Evolutionary conservation across 2,797 vertebrate genomes (phyloP).

Genomic region (Sarcophilus harrisii): DNA sequence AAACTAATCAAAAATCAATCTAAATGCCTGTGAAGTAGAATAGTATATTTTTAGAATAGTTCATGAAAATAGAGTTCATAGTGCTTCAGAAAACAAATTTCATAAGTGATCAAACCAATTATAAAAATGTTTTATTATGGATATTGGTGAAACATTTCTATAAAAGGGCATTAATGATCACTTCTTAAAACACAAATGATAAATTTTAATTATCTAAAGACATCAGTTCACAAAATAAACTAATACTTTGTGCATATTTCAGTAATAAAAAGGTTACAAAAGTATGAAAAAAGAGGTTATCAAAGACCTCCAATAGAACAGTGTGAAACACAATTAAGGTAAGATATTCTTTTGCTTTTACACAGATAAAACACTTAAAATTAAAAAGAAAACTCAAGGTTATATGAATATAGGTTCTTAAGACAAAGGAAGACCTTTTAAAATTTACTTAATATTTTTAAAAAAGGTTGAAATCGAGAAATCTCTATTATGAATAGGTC

Average conservation of each 20-base stretch:
- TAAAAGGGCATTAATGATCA: slow-evolving; percentile 13
- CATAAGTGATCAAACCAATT: neutral
- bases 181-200: slow-evolving; percentile 32
- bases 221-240: slow-evolving; percentile 17
- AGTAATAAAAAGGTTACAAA: slow-evolving; percentile 27
- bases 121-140: slow-evolving; percentile 41
- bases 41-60: slow-evolving; percentile 46
- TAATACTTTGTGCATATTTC: slow-evolving; percentile 44
- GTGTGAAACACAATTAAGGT: neutral
- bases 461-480: slow-evolving; percentile 55
- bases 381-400: neutral
- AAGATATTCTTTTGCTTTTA: neutral
- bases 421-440: slow-evolving; percentile 11
- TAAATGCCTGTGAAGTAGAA: slow-evolving; percentile 31
- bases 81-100: slow-evolving; percentile 18
- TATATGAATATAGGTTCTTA: slow-evolving; percentile 44
- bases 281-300: slow-evolving; percentile 1
- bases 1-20: slow-evolving; percentile 35
- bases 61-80: neutral
- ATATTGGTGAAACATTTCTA: slow-evolving; percentile 31
- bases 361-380: slow-evolving; percentile 23
- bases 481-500: neutral
- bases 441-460: slow-evolving; percentile 44
- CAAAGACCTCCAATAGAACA: neutral
- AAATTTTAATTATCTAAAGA: slow-evolving; percentile 44